Evolutionary conservation across 2,113 vertebrate species (phyloP).

Genomic region (Chascanopsetta lugubris): DNA sequence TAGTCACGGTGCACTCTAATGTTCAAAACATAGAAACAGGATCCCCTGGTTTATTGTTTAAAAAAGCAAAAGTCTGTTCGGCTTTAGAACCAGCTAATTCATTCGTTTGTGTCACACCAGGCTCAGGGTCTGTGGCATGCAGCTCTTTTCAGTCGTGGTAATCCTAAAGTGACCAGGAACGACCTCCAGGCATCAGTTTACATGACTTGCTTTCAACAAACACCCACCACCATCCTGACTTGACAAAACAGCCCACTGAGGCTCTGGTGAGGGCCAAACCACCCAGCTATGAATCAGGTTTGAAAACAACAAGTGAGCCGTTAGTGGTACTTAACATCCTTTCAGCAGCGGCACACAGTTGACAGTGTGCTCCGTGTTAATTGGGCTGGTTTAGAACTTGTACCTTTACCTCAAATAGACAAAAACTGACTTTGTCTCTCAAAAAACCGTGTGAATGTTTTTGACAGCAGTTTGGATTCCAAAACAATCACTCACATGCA

Average conservation of each 20-base stretch:
- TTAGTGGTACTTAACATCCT: constrained; percentile 2
- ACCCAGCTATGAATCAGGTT: constrained; percentile 11
- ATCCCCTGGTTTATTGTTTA: background rate
- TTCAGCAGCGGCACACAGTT: background rate
- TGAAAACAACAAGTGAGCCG: constrained; percentile 7
- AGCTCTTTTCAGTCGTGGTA: constrained; percentile 38
- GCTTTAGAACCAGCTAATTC: constrained; percentile 8
- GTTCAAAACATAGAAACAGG: background rate
- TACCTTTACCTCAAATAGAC: constrained; percentile 9
- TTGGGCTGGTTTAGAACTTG: background rate
- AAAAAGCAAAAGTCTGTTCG: constrained; percentile 29
- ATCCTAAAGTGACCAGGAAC: constrained; percentile 45
- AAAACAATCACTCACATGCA: constrained; percentile 26
- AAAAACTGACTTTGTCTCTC: no score
- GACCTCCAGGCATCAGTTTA: constrained; percentile 58
- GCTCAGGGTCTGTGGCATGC: constrained; percentile 42
- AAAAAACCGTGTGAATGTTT: constrained; percentile 58
- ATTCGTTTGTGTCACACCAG: constrained; percentile 17
- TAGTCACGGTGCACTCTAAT: no score
- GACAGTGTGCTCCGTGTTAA: background rate
- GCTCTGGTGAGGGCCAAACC: constrained; percentile 27
- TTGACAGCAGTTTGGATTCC: constrained; percentile 69
- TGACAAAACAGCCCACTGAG: constrained; percentile 44
- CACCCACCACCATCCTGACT: constrained; percentile 38
- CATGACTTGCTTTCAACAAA: constrained; percentile 55